Conservation (phyloP, 2,888 invertebrate species). For the Synergus laeviventris region DNA sequence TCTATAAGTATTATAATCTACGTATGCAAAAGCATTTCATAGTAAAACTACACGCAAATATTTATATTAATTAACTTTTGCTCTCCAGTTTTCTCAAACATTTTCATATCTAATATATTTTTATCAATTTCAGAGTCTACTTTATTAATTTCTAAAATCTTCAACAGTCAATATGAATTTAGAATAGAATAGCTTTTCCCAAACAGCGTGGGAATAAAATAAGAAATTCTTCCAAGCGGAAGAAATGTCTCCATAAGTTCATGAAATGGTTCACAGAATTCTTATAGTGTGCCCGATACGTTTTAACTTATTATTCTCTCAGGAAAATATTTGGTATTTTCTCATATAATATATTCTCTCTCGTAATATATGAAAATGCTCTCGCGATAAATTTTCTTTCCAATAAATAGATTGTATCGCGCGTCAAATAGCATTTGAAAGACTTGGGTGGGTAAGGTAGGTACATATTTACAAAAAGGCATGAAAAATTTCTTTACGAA, state of each 20-base stretch:
- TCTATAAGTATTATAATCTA: background rate
- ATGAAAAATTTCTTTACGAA: constrained; percentile 47
- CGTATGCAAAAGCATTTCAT: too few relatives aligned
- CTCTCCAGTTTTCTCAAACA: background rate
- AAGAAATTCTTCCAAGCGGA: background rate
- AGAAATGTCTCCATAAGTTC: background rate
- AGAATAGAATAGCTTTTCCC: background rate
- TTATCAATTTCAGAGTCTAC: background rate
- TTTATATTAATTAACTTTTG: background rate
- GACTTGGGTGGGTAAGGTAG: constrained; percentile 67
- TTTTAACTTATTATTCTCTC: background rate
- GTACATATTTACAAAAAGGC: constrained; percentile 66
- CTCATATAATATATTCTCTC: constrained; percentile 3
- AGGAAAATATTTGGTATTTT: background rate
- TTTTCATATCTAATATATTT: background rate
- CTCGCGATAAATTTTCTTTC: constrained; percentile 33
- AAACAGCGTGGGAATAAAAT: background rate
- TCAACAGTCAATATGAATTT: background rate
- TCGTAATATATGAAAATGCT: constrained; percentile 34
- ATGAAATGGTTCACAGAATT: background rate
- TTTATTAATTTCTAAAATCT: background rate
- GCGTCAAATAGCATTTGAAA: constrained; percentile 60
- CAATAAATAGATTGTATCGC: constrained; percentile 51
- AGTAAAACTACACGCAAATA: too few relatives aligned
- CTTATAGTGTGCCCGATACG: background rate